Conservation (phyloP, 2,797 vertebrate genomes). For the Anolis apletophallus region DNA sequence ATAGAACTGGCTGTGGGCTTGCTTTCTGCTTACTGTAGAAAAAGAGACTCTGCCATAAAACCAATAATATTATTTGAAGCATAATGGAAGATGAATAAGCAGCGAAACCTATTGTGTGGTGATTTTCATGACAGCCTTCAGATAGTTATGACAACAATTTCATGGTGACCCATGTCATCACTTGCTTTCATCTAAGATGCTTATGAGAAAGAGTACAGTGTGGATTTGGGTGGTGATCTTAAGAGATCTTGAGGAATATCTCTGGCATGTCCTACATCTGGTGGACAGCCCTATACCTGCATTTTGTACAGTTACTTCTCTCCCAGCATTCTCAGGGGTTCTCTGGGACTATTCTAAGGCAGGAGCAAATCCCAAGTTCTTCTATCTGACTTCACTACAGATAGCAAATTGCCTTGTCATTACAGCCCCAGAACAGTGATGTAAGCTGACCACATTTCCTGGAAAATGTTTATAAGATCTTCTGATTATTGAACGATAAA, state of each 20-base stretch:
- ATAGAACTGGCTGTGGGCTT: constrained; percentile 34
- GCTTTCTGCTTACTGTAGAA: constrained; percentile 12
- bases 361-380: no score
- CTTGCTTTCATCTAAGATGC: neutral
- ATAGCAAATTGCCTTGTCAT: neutral
- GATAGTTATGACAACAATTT: constrained; percentile 1
- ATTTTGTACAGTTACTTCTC: neutral
- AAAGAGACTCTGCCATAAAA: constrained; percentile 4
- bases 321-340: no score
- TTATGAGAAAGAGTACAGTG: neutral
- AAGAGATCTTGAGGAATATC: neutral
- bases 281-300: neutral
- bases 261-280: neutral
- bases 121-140: constrained; percentile 13
- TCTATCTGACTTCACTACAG: neutral
- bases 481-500: no score
- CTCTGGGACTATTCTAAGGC: no score
- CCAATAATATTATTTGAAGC: constrained; percentile 24
- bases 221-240: neutral
- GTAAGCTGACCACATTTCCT: neutral
- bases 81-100: constrained; percentile 10
- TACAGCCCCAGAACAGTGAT: no score
- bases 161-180: neutral
- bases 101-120: neutral
- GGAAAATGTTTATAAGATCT: no score